phyloP scores from a whole-genome alignment of 2,797 vertebrate genomes.

The Australoheros facetus region DNA sequence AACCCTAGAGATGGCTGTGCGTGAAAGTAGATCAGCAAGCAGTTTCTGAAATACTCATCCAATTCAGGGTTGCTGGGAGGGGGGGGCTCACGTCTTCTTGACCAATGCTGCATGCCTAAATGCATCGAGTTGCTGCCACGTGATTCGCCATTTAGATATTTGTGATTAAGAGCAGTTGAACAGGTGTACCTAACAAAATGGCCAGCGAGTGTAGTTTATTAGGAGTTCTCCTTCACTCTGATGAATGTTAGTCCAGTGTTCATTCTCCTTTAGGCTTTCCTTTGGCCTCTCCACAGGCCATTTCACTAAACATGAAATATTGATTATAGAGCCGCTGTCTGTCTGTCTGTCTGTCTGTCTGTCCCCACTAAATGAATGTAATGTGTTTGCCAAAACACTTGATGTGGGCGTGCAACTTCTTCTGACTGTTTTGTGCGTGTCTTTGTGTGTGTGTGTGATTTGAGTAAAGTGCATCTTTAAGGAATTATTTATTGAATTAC shows the following conservation, averaged over 20 bases:
- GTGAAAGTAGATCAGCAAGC: not conserved
- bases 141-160: not conserved
- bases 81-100: not conserved
- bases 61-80: too few relatives aligned
- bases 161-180: not conserved
- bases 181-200: not conserved
- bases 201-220: not conserved
- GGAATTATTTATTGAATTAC: not conserved
- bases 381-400: not conserved
- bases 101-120: not conserved
- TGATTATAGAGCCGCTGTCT: not conserved
- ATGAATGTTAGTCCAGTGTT: not conserved
- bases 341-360: not conserved
- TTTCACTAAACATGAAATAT: not conserved
- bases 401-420: too few relatives aligned
- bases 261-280: not conserved
- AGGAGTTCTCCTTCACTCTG: not conserved
- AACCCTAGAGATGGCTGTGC: fast-evolving
- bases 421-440: too few relatives aligned
- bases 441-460: not conserved
- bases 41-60: not conserved
- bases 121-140: fast-evolving
- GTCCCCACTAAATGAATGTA: not conserved
- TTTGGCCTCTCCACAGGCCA: not conserved
- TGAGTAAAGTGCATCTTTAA: constrained; percentile 4